Evolutionary conservation across 2,797 vertebrate genomes (phyloP), one percentile per base, ranked within the genome.

Genomic region (Garrulus glandarius): DNA sequence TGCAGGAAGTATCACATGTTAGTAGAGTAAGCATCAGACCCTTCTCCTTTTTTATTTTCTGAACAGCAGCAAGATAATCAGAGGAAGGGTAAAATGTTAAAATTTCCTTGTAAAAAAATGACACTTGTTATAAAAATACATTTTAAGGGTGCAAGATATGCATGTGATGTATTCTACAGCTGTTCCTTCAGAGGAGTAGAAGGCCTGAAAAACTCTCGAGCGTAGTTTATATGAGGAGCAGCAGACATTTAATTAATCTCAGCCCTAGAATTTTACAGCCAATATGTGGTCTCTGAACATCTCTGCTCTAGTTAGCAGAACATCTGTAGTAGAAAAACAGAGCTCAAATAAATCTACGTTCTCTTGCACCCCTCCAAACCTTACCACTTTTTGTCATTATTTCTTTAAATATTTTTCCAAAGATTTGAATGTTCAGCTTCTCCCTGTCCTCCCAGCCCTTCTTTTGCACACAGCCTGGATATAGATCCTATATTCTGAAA

Each of bases 1-100:
- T 94, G 89, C 87, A 96, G 97, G 96, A 97, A 97, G 61, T 92
- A 97, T 97, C 96, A 92, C 72, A 91, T 97, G 85, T 87, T 95
- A 63, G 39, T 14, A 43, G 10, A 61, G 61, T 61, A 72, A 89
- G 74, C 65, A 81, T 84, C 80, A 91, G 87, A 80, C 60, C 78
- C 65, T 61, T 72, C 87, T 83, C 47, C 55, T 56, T 74, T 93
- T 84, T 65, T 7, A 49, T 72, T 85, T 92, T 80, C 87, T 89
- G 85, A 96, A 89, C 96, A 85, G 84, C 92, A 96, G 93, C 78
- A 95, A 74, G 64, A 97, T 95, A 95, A 95, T 91, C 87, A 94
- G 92, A 92, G 92, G 85, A 96, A 92, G 76, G 74, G 76, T 96
- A 96, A 96, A 92, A 95, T 84, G 76, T 93, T 96, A 92, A 95